Percentiles rank a stretch among this genome's conserved stretches.
Conservation (phyloP, 92 coral and sea anemone genomes). For the Pocillopora grandis region DNA sequence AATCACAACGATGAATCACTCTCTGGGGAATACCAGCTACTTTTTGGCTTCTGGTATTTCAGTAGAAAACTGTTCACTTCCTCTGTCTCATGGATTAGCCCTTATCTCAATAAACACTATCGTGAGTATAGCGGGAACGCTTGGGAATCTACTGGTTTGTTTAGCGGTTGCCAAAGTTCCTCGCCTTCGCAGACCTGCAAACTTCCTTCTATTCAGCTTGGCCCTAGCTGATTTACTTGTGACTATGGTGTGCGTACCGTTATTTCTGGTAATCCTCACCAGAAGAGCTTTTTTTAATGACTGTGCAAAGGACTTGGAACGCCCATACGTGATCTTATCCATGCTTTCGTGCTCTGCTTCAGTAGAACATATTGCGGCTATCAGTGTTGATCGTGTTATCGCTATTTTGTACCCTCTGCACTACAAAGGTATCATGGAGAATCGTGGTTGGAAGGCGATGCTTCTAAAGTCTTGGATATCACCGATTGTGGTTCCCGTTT, state of each 20-base stretch:
- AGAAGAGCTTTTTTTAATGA: constrained; percentile 33
- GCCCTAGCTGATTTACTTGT: constrained; percentile 63
- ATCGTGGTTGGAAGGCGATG: constrained; percentile 42
- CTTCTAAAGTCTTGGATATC: constrained; percentile 37
- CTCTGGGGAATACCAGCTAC: background rate
- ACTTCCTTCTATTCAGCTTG: constrained; percentile 59
- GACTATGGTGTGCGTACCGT: constrained; percentile 51
- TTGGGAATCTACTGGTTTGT: constrained; percentile 47
- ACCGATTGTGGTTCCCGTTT: constrained; percentile 1
- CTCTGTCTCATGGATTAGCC: background rate
- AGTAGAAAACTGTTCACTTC: constrained; percentile 2
- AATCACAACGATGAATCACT: too few species aligned
- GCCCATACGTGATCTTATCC: constrained; percentile 21
- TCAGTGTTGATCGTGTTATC: constrained; percentile 54
- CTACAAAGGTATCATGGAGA: constrained; percentile 41
- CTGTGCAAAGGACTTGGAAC: constrained; percentile 38
- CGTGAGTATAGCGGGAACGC: constrained; percentile 30
- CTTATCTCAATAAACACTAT: constrained; percentile 22
- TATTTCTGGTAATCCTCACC: constrained; percentile 15
- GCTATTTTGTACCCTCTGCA: constrained; percentile 51
- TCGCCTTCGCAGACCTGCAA: constrained; percentile 45
- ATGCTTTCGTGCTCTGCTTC: constrained; percentile 54
- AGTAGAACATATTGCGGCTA: constrained; percentile 52
- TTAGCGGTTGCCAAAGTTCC: constrained; percentile 26
- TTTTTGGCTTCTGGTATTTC: background rate